These are phyloP conservation scores for Leptinotarsa defecta DNA, from an alignment of 1,140 invertebrate species.

Conservation along the genomic window DNA sequence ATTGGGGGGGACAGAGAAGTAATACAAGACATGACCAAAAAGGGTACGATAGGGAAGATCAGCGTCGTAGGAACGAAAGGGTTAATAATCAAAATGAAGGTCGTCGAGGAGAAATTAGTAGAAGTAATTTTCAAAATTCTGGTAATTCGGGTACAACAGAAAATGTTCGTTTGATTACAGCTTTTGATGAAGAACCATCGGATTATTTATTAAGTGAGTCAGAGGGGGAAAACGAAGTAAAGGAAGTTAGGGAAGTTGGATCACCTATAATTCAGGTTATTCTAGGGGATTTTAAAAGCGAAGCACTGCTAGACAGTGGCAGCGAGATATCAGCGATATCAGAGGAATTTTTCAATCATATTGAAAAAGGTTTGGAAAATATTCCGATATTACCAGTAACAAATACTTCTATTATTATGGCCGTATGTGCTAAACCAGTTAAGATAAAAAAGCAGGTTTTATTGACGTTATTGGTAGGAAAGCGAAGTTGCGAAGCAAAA, in stretches of 20 bases:
- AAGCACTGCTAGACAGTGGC: neutral
- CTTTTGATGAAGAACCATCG: neutral
- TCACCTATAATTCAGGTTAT: conserved; percentile 3
- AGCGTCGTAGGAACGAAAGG: neutral
- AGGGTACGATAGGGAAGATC: neutral
- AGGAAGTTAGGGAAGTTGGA: neutral
- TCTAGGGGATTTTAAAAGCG: neutral
- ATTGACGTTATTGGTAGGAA: no score
- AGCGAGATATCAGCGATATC: conserved; percentile 11
- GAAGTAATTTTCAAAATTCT: neutral
- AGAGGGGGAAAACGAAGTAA: conserved; percentile 11
- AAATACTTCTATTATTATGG: neutral
- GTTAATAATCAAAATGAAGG: neutral
- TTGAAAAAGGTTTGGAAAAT: conserved; percentile 4
- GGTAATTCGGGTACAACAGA: neutral
- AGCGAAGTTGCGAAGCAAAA: no score
- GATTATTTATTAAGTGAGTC: conserved; percentile 8
- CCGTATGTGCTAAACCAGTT: no score
- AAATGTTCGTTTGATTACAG: conserved; percentile 7
- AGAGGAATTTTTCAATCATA: neutral
- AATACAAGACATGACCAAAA: conserved; percentile 10
- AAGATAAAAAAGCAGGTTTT: no score
- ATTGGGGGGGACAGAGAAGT: conserved; percentile 6
- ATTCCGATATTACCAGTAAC: neutral
- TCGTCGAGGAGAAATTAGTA: neutral